Base-by-base conservation (phyloP, 2,888 invertebrate species). In the Melanostoma scalare region DNA sequence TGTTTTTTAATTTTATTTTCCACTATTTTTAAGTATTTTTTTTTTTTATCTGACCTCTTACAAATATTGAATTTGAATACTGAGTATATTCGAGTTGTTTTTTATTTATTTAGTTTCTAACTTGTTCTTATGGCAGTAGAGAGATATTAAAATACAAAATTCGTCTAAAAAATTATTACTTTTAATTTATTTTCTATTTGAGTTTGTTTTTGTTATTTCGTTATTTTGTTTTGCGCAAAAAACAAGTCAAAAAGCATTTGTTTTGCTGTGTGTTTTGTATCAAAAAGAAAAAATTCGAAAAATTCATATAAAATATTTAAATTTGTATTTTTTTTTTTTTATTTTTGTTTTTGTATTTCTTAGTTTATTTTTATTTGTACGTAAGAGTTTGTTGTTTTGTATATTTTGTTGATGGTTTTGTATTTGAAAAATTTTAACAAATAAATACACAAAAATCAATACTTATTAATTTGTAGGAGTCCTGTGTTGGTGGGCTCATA, bases 361-460 rank as follows among this genome's bases (percentile, higher is more conserved):
- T 84, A 79, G 84, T 84, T 79, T 71, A 84, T 84, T 79, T 84
- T 72, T 38, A 84, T 84, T 84, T 84, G 84, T 84, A 84, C 84
- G 84, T 84, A 42, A 84, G 74, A 79, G 80, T 80, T 81, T 76
- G 44, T 55, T 73, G 67, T 72, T 71, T 76, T 77, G 65, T 67
- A 50, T 77, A 42, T 67, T 63, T 71, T 81, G 50, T 73, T 78
- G 63, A 69, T 68, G 52, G 10, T 69, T 36, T 68, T 68, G 36
- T 67, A 56, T 63, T 69, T 46, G 38, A 44, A 58, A 61, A 63
- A 40, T 33, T 33, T 33, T 48, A 61, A 78, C 46, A 53, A 4
- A 68, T 63, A 61, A 48, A 81, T 60, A 82, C 40, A 74, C 55
- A 58, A 42, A 74, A 80, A 52, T 74, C 58, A 84, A 84, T 84